Percentiles rank a stretch among this genome's conserved stretches.
These are phyloP conservation scores for Agrypnus murinus DNA, from an alignment of 2,888 invertebrate species.

Conservation along the genomic window DNA sequence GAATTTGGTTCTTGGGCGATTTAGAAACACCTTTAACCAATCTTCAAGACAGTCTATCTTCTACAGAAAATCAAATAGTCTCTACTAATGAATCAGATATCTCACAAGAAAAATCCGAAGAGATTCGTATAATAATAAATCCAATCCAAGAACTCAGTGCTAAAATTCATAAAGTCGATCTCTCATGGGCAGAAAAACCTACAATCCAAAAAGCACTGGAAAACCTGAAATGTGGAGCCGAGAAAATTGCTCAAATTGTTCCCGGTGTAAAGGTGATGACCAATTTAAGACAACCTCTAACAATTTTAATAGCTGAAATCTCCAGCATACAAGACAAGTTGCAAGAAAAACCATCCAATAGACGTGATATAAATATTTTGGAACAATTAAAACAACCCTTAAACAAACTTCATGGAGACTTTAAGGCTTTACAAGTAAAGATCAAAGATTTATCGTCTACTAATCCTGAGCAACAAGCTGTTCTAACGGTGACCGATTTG, in stretches of 20 bases:
- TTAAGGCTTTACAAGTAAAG: constrained; percentile 19
- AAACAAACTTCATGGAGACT: background rate
- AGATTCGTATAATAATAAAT: background rate
- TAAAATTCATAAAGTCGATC: background rate
- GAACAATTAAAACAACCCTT: constrained; percentile 28
- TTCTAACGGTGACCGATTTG: background rate
- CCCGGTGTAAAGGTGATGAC: background rate
- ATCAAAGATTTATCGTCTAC: background rate
- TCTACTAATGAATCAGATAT: background rate
- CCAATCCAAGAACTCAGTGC: background rate
- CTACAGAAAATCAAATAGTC: background rate
- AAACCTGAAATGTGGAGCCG: background rate
- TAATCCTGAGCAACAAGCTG: background rate
- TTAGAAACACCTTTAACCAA: constrained; percentile 7
- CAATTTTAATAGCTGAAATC: constrained; percentile 4
- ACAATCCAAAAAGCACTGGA: constrained; percentile 5
- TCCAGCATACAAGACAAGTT: constrained; percentile 17
- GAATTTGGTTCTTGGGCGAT: background rate
- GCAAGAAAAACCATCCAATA: constrained; percentile 8
- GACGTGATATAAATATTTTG: background rate
- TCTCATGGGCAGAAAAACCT: constrained; percentile 9
- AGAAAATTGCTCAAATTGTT: background rate
- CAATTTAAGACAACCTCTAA: background rate
- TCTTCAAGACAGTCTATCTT: constrained; percentile 6
- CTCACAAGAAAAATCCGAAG: background rate